phyloP scores from a whole-genome alignment of 2,113 vertebrate genomes.

The Muscicapa adusta region DNA sequence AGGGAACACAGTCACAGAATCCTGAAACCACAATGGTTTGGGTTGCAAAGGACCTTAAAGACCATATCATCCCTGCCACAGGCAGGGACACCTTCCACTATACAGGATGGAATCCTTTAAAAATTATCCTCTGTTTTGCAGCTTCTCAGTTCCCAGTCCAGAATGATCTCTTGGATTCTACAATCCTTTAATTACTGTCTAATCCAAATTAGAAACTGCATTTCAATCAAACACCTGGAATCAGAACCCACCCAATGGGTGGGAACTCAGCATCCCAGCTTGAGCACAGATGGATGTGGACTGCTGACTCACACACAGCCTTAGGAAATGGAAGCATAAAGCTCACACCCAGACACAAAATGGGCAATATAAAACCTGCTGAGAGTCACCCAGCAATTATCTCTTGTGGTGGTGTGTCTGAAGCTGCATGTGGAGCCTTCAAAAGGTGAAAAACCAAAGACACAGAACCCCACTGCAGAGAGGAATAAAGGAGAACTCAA shows the following conservation, averaged over 20 bases:
- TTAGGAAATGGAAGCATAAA: not conserved
- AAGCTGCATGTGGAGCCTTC: not conserved
- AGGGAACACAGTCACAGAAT: not conserved
- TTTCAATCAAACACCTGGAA: not conserved
- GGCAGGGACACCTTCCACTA: not conserved
- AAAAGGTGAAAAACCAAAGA: not conserved
- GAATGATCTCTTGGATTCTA: not conserved
- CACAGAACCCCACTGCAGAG: not conserved
- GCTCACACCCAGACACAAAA: not conserved
- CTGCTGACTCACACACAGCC: not conserved
- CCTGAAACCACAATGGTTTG: not conserved
- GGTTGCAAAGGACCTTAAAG: not conserved
- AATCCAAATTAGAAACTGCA: not conserved
- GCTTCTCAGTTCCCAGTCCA: not conserved
- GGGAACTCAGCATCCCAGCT: not conserved
- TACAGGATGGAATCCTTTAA: not conserved
- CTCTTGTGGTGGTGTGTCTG: not conserved
- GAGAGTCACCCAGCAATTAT: not conserved
- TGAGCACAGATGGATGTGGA: not conserved
- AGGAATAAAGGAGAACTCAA: not conserved
- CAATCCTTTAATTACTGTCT: not conserved
- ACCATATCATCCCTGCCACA: not conserved
- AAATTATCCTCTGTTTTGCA: not conserved
- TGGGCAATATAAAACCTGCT: not conserved
- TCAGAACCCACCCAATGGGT: not conserved